Evolutionary conservation across 1,140 invertebrate species (phyloP), one percentile per base, ranked within the genome.

Genomic region (Trissolcus basalis): DNA sequence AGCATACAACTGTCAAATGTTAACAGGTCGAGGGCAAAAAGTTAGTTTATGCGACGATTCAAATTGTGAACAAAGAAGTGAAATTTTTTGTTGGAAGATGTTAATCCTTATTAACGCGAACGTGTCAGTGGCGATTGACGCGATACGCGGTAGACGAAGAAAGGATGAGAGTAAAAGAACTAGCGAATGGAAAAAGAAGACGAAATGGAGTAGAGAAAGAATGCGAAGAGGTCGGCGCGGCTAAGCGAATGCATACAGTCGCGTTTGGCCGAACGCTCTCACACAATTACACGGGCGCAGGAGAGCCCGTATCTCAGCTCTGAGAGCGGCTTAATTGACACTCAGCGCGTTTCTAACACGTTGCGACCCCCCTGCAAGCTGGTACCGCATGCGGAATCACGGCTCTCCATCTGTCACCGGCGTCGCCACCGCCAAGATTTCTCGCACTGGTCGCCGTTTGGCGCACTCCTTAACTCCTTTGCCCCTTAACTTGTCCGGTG

Each of bases 321-420:
- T 81, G 80, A 77, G 77, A 86, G 86, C 81, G 83, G 85, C 86
- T 88, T 88, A 88, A 88, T 88, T 87, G 86, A 88, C 87, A 87
- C 86, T 84, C 85, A 84, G 83, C 86, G 81, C 80, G 81, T 85
- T 85, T 80, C 82, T 87, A 87, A 88, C 85, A 86, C 85, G 84
- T 81, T 74, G 82, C 86, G 87, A 87, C 86, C 87, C 82, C 87
- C 85, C 85, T 70, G 68, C 70, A 47, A 51, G 47, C 49, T 33
- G 65, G 58, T 75, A 51, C 56, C 69, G 73, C 79, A 69, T 70
- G 74, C 53, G 71, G 77, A 81, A 86, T 87, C 85, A 76, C 80
- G 81, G 63, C 83, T 84, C 83, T 86, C 80, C 84, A 87, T 87
- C 84, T 85, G 82, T 85, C 83, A 81, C 60, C 55, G 67, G 56